Evolutionary conservation across 2,113 vertebrate species (phyloP).

Genomic region (Damaliscus lunatus): DNA sequence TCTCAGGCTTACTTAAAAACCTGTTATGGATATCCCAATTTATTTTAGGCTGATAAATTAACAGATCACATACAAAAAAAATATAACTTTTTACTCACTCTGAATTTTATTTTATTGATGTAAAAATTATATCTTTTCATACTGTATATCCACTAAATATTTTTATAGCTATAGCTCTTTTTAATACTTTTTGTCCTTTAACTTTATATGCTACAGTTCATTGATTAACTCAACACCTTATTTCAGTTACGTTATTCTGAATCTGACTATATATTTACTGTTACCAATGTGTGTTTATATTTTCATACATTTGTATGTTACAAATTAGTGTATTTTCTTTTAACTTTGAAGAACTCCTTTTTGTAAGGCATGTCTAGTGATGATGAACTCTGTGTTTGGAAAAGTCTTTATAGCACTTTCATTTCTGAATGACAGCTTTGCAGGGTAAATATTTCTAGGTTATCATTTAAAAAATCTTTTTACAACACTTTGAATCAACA

Average conservation of each 20-base stretch:
- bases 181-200: neutral
- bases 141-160: neutral
- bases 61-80: neutral
- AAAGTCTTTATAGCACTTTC: neutral
- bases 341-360: neutral
- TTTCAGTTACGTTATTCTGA: neutral
- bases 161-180: neutral
- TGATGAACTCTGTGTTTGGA: neutral
- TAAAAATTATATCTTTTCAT: neutral
- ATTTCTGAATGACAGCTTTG: neutral
- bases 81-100: neutral
- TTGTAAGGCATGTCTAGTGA: neutral
- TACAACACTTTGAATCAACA: neutral
- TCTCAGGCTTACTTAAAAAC: neutral
- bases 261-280: neutral
- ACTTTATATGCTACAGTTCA: neutral
- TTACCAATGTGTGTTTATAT: neutral
- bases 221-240: neutral
- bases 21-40: neutral
- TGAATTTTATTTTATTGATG: neutral
- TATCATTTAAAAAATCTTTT: neutral
- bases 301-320: neutral
- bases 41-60: neutral
- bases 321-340: neutral
- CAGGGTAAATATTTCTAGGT: neutral